phyloP scores from a whole-genome alignment of 2,113 vertebrate genomes.

The Telmatochromis bifrenatus region DNA sequence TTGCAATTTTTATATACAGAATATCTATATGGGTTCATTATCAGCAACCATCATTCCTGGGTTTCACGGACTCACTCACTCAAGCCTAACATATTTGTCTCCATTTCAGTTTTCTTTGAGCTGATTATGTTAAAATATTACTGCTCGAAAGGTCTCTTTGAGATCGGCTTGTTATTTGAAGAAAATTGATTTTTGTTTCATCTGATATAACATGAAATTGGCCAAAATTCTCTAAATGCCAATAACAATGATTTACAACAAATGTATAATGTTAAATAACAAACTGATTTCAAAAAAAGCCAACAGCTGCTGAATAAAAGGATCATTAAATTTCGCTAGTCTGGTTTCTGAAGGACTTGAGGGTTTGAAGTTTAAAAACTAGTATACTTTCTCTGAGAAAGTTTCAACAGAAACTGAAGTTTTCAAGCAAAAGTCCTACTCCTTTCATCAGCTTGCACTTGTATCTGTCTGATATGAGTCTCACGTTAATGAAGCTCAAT shows the following conservation, averaged over 20 bases:
- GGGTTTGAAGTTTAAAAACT: neutral
- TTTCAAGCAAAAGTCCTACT: neutral
- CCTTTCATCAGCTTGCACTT: neutral
- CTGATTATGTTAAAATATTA: neutral
- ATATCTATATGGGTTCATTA: neutral
- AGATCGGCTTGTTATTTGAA: neutral
- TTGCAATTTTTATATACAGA: accelerated
- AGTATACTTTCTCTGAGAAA: neutral
- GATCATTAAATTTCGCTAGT: neutral
- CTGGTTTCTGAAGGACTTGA: neutral
- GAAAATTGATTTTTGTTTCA: neutral
- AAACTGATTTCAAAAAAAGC: neutral
- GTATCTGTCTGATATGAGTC: neutral
- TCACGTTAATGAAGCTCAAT: neutral
- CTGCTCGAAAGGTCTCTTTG: neutral
- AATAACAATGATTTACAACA: neutral
- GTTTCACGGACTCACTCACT: neutral
- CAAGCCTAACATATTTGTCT: neutral
- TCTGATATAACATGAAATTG: neutral
- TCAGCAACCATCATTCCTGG: neutral
- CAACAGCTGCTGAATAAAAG: neutral
- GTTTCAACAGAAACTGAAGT: neutral
- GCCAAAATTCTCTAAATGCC: neutral
- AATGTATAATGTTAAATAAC: neutral
- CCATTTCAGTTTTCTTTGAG: neutral